Percentiles rank a stretch among this genome's conserved stretches.
Evolutionary conservation across 1,140 invertebrate species (phyloP).

Genomic region (Pseudomyrmex sp.): DNA sequence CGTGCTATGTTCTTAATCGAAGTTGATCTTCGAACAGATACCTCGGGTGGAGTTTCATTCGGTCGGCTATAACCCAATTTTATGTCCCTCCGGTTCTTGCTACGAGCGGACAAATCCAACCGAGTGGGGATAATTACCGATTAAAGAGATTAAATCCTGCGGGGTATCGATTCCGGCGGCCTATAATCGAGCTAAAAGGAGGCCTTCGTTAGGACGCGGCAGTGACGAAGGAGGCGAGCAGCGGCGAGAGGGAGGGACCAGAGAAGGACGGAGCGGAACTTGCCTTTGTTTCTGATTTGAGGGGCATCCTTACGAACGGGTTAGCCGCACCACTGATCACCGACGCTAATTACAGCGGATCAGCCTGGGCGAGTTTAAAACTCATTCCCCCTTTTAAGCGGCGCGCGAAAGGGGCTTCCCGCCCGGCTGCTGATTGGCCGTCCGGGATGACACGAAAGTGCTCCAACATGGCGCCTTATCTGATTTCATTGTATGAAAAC

Average conservation of each 20-base stretch:
- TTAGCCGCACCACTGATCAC: slow-evolving; percentile 83
- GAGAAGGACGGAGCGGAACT: slow-evolving; percentile 59
- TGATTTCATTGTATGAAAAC: slow-evolving; percentile 78
- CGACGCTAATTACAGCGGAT: slow-evolving; percentile 84
- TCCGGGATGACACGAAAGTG: slow-evolving; percentile 83
- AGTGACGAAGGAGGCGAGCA: slow-evolving; percentile 18
- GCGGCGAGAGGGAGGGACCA: neutral
- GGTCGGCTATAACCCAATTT: slow-evolving; percentile 75
- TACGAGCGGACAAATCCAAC: slow-evolving; percentile 45
- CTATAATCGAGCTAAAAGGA: slow-evolving; percentile 72
- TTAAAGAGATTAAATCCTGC: slow-evolving; percentile 78
- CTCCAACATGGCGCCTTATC: slow-evolving; percentile 84
- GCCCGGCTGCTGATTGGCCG: slow-evolving; percentile 79
- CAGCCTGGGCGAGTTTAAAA: slow-evolving; percentile 82
- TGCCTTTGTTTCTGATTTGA: slow-evolving; percentile 80
- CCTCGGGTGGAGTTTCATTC: slow-evolving; percentile 33
- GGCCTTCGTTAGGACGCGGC: slow-evolving; percentile 53
- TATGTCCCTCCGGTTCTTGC: slow-evolving; percentile 68
- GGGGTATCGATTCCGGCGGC: slow-evolving; percentile 75
- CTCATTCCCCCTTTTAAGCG: slow-evolving; percentile 81
- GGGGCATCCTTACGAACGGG: slow-evolving; percentile 80
- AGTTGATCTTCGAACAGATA: slow-evolving; percentile 54
- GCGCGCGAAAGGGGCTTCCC: slow-evolving; percentile 78
- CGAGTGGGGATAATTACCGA: slow-evolving; percentile 77
- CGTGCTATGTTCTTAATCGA: slow-evolving; percentile 58